phyloP scores from a whole-genome alignment of 2,888 invertebrate genomes.

The Baccha elongata region DNA sequence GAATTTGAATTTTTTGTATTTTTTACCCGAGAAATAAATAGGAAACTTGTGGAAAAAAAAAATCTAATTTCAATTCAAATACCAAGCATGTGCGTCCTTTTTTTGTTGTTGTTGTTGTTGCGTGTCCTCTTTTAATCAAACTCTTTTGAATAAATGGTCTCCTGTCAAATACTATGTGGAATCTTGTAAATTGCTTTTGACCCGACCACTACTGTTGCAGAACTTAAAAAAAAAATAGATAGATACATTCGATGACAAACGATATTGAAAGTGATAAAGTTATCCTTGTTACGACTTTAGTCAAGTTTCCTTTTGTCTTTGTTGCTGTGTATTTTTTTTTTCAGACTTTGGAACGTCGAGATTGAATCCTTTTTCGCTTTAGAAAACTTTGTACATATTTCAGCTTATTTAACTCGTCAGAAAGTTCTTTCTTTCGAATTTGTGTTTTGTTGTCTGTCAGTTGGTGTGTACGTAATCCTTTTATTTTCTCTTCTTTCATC shows the following conservation, averaged over 20 bases:
- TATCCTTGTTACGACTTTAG: constrained; percentile 27
- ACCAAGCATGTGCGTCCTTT: constrained; percentile 27
- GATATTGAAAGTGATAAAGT: constrained; percentile 41
- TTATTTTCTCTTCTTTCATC: constrained; percentile 1
- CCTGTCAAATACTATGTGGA: constrained; percentile 22
- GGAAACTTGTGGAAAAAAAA: not conserved
- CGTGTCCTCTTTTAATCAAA: constrained; percentile 28
- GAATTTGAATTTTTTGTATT: not conserved
- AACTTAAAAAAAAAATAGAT: not conserved
- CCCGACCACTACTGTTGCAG: constrained; percentile 11
- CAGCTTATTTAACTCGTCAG: constrained; percentile 26
- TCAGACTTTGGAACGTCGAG: constrained; percentile 3
- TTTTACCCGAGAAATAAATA: not conserved
- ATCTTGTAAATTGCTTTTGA: constrained; percentile 27
- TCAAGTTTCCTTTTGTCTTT: constrained; percentile 1
- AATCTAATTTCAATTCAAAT: constrained; percentile 19
- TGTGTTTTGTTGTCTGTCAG: too few species aligned
- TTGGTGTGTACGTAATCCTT: constrained; percentile 14
- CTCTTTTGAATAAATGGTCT: constrained; percentile 21
- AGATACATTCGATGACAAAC: constrained; percentile 15
- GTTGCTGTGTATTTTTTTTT: too few species aligned
- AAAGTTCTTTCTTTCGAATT: constrained; percentile 19
- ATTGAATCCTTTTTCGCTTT: not conserved
- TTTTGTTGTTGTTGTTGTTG: not conserved
- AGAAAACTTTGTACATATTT: constrained; percentile 32